Conservation (phyloP, 2,888 invertebrate species). For the Trichogramma evanescens region DNA sequence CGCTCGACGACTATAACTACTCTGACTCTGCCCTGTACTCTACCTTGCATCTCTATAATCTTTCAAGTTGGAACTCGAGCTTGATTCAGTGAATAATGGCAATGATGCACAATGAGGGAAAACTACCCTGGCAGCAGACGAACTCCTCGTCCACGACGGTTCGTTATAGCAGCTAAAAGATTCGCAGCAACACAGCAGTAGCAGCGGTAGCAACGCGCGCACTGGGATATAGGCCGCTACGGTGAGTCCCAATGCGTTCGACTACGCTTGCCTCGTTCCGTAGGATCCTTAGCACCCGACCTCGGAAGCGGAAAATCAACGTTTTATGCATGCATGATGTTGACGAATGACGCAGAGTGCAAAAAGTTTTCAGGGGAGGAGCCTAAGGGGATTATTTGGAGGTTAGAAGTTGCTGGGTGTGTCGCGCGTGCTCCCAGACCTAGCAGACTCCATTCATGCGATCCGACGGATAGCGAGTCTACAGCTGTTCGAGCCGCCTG, state of each 20-base stretch:
- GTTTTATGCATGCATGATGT: constrained; percentile 6
- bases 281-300: not conserved
- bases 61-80: too few relatives aligned
- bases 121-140: too few relatives aligned
- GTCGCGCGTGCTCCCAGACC: constrained; percentile 4
- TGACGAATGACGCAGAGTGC: not conserved
- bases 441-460: constrained; percentile 14
- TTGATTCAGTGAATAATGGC: too few relatives aligned
- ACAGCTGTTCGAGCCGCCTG: constrained; percentile 11
- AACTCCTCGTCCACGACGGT: too few relatives aligned
- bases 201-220: not conserved
- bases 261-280: constrained; percentile 3
- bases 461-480: constrained; percentile 17
- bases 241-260: constrained; percentile 9
- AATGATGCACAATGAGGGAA: too few relatives aligned
- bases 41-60: too few relatives aligned
- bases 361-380: not conserved
- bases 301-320: not conserved
- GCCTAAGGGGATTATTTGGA: constrained; percentile 7
- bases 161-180: too few relatives aligned
- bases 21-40: too few relatives aligned
- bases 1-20: too few relatives aligned
- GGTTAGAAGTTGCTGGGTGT: constrained; percentile 14
- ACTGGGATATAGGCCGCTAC: not conserved
- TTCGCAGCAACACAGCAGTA: too few relatives aligned